Conservation (phyloP, 2,888 invertebrate species). For the Lasius platythorax region DNA sequence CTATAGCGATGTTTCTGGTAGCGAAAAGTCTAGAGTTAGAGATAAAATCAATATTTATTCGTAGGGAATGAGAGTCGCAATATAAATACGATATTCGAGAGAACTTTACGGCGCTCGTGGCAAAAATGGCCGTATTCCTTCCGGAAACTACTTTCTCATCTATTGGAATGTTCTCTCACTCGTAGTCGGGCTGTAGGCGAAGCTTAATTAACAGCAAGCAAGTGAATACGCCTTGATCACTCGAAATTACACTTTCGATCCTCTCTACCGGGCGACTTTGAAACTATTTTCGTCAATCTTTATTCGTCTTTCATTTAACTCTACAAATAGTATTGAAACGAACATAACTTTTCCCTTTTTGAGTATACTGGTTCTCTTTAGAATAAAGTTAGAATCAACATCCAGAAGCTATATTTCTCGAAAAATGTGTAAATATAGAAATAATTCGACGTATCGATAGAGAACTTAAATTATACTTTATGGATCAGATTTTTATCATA, state of each 20-base stretch:
- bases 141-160: constrained; percentile 36
- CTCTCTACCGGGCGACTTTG: constrained; percentile 65
- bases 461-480: constrained; percentile 2
- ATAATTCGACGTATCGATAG: background rate
- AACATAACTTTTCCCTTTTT: background rate
- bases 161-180: constrained; percentile 50
- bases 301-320: constrained; percentile 31
- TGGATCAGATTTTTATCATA: constrained; percentile 28
- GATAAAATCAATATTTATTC: constrained; percentile 73
- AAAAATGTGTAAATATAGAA: background rate
- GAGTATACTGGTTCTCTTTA: background rate
- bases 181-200: constrained; percentile 34
- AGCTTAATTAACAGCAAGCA: constrained; percentile 76
- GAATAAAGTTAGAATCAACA: background rate
- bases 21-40: constrained; percentile 55
- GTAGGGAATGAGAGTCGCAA: constrained; percentile 67
- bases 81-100: constrained; percentile 70
- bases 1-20: constrained; percentile 15
- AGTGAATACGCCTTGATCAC: constrained; percentile 82
- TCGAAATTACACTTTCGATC: constrained; percentile 74
- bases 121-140: constrained; percentile 28
- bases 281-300: constrained; percentile 79
- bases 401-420: background rate
- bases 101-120: constrained; percentile 58
- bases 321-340: background rate